Conservation (phyloP, 2,888 invertebrate genomes). For the Byasa hedistus region DNA sequence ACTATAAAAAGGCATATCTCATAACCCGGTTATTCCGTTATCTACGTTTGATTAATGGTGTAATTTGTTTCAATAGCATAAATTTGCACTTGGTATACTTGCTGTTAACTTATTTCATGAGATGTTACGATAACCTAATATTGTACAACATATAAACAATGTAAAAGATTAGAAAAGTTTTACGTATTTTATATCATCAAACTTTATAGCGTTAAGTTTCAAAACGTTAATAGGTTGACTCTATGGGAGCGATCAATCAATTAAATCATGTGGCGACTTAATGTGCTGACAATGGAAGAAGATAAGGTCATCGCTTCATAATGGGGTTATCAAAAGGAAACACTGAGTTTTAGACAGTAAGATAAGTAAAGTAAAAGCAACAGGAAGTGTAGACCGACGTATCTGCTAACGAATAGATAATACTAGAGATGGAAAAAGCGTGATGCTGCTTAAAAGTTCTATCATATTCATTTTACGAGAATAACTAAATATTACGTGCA, state of each 20-base stretch:
- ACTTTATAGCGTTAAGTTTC: too few species aligned
- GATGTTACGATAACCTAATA: not conserved
- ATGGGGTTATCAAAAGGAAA: too few species aligned
- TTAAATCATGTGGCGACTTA: too few species aligned
- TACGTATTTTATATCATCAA: too few species aligned
- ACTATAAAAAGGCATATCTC: not conserved
- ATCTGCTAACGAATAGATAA: constrained; percentile 6
- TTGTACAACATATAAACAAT: not conserved
- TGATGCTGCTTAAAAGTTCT: constrained; percentile 10
- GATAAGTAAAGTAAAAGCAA: too few species aligned
- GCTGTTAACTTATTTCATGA: not conserved
- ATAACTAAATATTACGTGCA: constrained; percentile 17
- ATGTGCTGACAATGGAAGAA: too few species aligned
- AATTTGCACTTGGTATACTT: not conserved
- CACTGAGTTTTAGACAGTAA: too few species aligned
- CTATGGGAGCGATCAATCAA: too few species aligned
- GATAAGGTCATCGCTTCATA: too few species aligned
- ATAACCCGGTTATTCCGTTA: constrained; percentile 9
- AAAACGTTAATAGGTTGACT: too few species aligned
- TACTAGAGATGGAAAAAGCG: not conserved
- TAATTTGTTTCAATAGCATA: constrained; percentile 20
- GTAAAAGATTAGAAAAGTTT: not conserved
- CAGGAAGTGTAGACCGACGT: not conserved
- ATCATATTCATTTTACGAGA: constrained; percentile 15
- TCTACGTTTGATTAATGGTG: constrained; percentile 8